Evolutionary conservation across 1,140 invertebrate genomes (phyloP).

Genomic region (Chironomus tepperi): DNA sequence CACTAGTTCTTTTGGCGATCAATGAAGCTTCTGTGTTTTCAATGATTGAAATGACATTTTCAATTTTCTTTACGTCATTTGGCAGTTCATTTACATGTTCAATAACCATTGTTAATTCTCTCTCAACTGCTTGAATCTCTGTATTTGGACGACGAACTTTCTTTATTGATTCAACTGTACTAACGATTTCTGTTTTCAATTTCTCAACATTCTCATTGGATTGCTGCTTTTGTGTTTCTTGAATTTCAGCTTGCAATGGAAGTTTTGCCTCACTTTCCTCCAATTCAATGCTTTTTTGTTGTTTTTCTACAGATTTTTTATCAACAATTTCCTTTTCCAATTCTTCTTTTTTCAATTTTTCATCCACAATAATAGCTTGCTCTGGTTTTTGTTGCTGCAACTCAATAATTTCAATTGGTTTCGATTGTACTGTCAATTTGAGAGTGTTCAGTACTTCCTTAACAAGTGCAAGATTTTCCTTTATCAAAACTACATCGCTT

Average conservation of each 20-base stretch:
- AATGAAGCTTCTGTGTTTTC: neutral
- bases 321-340: constrained; percentile 26
- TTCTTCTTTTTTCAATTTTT: constrained; percentile 31
- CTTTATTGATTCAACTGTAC: constrained; percentile 18
- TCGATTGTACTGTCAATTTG: constrained; percentile 28
- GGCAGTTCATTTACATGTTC: neutral
- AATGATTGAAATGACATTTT: neutral
- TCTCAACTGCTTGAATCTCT: constrained; percentile 25
- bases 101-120: neutral
- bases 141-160: constrained; percentile 3
- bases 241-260: too few species aligned
- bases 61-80: constrained; percentile 16
- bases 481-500: neutral
- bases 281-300: too few species aligned
- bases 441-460: neutral
- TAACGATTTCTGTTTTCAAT: neutral
- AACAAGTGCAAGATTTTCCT: neutral
- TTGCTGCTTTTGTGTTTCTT: constrained; percentile 16
- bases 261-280: too few species aligned
- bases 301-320: too few species aligned
- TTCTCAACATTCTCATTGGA: constrained; percentile 26
- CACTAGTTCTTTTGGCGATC: neutral
- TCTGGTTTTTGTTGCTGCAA: constrained; percentile 26
- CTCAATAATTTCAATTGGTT: constrained; percentile 27
- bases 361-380: constrained; percentile 29